Evolutionary conservation across 1,140 invertebrate genomes (phyloP), one percentile per base, ranked within the genome.

Genomic region (Drosophila azteca): DNA sequence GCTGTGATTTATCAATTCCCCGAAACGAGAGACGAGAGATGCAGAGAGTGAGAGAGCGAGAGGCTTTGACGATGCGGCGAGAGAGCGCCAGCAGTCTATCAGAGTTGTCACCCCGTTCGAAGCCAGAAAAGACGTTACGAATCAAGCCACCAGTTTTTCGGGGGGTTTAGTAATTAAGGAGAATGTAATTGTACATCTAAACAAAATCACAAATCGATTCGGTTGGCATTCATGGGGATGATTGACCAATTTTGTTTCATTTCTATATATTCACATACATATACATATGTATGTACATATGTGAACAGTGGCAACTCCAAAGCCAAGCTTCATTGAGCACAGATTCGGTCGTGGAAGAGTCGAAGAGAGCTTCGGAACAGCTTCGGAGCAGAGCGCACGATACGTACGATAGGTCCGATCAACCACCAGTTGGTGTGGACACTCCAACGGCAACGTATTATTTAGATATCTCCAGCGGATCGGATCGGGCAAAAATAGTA

Each of bases 291-390:
- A n/a, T n/a, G n/a, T n/a, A n/a, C n/a, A n/a, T n/a, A 15, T 63
- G 29, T 26, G 26, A 55, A 43, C 77, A 67, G 66, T 85, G 77
- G 81, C 81, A 85, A 77, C 82, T 73, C 67, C 52, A 31, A 53
- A 54, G 76, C 83, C 75, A 76, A 81, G 83, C 83, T 88, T 87
- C 74, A 87, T 79, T 79, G 80, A 72, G 57, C 82, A 78, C 54
- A 60, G 59, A 39, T 39, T 39, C 70, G 48, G 29, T 58, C 73
- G 61, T 43, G 39, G 45, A 72, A n/a, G n/a, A 73, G 57, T 24
- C 3, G 24, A 24, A 66, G 53, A 50, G 43, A 60, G 17, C 41
- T 55, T 43, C 24, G 24, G 24, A 24, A 53, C 71, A 48, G 44
- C 61, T 53, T 15, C 53, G 54, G 76, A 76, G 78, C 61, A n/a